Base-by-base conservation (phyloP, 2,888 invertebrate genomes). In the Conops quadrifasciatus region DNA sequence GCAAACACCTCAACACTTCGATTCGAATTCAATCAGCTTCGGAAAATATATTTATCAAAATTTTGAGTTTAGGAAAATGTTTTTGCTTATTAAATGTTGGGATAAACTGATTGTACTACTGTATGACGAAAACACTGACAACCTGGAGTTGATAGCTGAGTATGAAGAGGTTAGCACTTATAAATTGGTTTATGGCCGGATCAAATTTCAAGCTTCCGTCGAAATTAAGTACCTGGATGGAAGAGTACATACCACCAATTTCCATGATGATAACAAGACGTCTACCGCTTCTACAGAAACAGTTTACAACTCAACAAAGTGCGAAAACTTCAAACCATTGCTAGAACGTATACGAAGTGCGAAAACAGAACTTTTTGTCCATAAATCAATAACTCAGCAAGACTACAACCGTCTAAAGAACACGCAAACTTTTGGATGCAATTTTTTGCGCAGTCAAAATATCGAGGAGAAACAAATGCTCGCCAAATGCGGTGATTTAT, bases 401-500 rank as follows among this genome's bases (percentile, higher is more conserved):
- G 79, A 83, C 15, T 81, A 83, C 58, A 65, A 70, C 9, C 75
- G 72, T 1, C 67, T 74, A 1, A 78, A 75, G 43, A 80, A 78
- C 13, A 74, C 64, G n/a, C 71, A 78, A 11, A 65, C 74, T 0
- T 81, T 82, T 60, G 85, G 84, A 0, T 68, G 71, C 28, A 79
- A 81, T 7, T 75, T 75, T 4, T 43, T 80, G 45, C 78, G 84
- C 0, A 79, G 80, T 13, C 72, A 77, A 9, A 67, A 80, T 36
- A 70, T 82, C 13, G 85, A 84, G 47, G 85, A 84, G 72, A 82
- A 84, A 59, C 80, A 80, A 72, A 73, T 82, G 49, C 65, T 84
- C n/a, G 75, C 77, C 0, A 81, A 82, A 11, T 81, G 80, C 60
- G 83, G 84, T 7, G 81, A 84, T 72, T 75, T 83, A 1, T 84